Conservation (phyloP, 2,113 vertebrate species). For the Hippoglossus stenolepis region DNA sequence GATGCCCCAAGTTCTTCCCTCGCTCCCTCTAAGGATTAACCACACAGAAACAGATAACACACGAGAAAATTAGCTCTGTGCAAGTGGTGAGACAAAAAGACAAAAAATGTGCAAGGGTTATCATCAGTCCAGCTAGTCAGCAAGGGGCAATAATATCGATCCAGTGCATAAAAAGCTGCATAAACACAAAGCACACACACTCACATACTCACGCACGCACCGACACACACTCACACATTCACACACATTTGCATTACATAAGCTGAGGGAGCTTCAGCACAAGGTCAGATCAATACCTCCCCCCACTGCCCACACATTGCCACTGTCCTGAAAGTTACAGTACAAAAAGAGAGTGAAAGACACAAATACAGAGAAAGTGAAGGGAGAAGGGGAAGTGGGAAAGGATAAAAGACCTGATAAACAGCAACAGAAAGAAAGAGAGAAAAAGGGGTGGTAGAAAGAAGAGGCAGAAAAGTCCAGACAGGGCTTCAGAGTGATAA, state of each 20-base stretch:
- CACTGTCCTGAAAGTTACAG: constrained; percentile 33
- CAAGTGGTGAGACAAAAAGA: not conserved
- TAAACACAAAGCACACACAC: constrained; percentile 28
- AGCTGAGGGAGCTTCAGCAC: constrained; percentile 47
- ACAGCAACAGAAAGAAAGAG: not conserved
- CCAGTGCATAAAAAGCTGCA: constrained; percentile 51
- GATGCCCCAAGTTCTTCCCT: constrained; percentile 14
- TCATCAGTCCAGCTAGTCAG: constrained; percentile 16
- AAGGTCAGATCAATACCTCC: constrained; percentile 65
- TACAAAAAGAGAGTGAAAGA: not conserved
- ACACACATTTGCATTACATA: constrained; percentile 46
- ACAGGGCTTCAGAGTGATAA: constrained; percentile 39
- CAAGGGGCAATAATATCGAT: constrained; percentile 19
- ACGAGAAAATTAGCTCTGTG: constrained; percentile 11
- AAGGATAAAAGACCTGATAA: not conserved
- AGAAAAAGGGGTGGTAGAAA: constrained; percentile 3
- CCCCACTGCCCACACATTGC: constrained; percentile 36
- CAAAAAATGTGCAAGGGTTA: not conserved
- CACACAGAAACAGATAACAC: constrained; percentile 37
- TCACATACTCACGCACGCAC: constrained; percentile 26
- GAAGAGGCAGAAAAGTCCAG: constrained; percentile 25
- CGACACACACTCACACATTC: constrained; percentile 28
- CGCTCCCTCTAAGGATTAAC: constrained; percentile 33
- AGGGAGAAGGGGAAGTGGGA: not conserved
- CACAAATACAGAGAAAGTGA: not conserved